Percentiles rank a stretch among this genome's conserved stretches.
These are phyloP conservation scores for Pluvialis apricaria DNA, from an alignment of 2,113 vertebrate genomes.

Conservation along the genomic window DNA sequence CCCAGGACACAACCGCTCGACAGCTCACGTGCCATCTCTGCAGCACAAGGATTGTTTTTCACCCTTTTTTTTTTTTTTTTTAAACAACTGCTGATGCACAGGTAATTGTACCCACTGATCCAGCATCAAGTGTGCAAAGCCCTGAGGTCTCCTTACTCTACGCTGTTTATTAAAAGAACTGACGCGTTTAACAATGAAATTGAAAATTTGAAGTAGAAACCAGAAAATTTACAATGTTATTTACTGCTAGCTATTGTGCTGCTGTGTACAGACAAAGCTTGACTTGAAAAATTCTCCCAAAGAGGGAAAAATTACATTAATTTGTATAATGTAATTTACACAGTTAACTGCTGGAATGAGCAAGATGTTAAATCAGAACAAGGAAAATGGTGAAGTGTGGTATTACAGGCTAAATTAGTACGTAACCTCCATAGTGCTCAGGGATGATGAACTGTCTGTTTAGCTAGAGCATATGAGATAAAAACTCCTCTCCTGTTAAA, in stretches of 20 bases:
- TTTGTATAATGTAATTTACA: not conserved
- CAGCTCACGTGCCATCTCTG: not conserved
- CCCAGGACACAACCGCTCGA: not conserved
- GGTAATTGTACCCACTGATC: not conserved
- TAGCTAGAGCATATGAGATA: not conserved
- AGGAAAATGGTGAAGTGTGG: not conserved
- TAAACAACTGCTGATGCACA: not conserved
- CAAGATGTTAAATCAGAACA: not conserved
- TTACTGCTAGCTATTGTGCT: not conserved
- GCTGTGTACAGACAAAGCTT: not conserved
- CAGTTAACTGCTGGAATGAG: not conserved
- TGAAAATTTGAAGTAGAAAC: not conserved
- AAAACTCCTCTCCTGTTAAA: not conserved
- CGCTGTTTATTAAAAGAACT: not conserved
- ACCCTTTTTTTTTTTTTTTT: not conserved
- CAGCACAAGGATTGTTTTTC: not conserved
- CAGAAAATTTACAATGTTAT: not conserved
- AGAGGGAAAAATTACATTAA: not conserved
- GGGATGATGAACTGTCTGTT: not conserved
- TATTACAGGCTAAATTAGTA: not conserved
- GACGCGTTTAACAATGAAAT: not conserved
- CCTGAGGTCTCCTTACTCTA: not conserved
- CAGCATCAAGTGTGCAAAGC: not conserved
- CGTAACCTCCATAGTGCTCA: not conserved
- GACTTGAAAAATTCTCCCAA: not conserved